phyloP scores from a whole-genome alignment of 2,113 vertebrate genomes.

The Chaetops frenatus region DNA sequence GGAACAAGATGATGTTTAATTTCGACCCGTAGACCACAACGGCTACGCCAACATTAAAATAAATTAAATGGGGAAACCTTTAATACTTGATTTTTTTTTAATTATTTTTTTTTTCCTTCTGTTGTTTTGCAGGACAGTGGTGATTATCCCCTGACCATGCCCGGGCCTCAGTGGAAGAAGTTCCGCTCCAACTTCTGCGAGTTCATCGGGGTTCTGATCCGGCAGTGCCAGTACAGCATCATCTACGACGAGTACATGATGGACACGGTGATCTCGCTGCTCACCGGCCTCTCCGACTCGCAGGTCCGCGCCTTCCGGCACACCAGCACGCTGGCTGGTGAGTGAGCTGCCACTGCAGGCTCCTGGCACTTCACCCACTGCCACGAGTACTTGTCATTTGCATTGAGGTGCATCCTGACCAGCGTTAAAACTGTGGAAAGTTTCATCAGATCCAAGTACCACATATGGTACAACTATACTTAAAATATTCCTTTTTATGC shows the following conservation, averaged over 20 bases:
- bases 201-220: conserved; percentile 96
- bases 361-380: background rate
- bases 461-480: fast-evolving
- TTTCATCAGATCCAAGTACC: background rate
- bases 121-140: conserved; percentile 86
- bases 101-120: too few relatives aligned
- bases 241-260: conserved; percentile 99
- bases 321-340: conserved; percentile 96
- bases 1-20: background rate
- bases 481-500: background rate
- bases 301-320: conserved; percentile 99
- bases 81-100: background rate
- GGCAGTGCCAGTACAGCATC: conserved; percentile 99
- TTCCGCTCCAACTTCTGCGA: conserved; percentile 99
- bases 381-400: too few relatives aligned
- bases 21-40: background rate
- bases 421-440: background rate
- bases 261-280: conserved; percentile 98
- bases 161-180: conserved; percentile 97
- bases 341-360: background rate
- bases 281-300: conserved; percentile 97
- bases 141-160: conserved; percentile 98
- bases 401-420: background rate
- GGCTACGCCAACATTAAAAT: background rate
- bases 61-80: background rate